Base-by-base conservation (phyloP, 2,797 vertebrate genomes). In the Sciaenops ocellatus region DNA sequence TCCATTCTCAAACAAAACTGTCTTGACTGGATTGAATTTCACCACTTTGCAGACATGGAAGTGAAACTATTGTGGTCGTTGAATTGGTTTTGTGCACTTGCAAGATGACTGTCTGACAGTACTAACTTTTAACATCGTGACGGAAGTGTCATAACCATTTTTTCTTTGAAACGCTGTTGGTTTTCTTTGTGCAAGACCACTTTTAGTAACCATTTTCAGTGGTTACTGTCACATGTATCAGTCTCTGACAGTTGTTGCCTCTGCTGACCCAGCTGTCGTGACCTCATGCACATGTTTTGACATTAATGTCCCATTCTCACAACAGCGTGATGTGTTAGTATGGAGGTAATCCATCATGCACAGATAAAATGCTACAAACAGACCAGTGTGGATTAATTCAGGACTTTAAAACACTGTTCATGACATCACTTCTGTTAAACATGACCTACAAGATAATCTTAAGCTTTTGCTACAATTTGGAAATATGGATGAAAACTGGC, bases 51-150 rank as follows among this genome's bases (percentile, higher is more conserved):
- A 85, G n/a, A 46, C 0, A 24, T 8, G n/a, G 44, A 85, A 73
- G 48, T 85, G 68, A 83, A 85, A 80, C 61, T 68, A 15, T 50
- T 80, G 59, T 44, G 70, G 61, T 84, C 72, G 7, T 6, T 55
- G 5, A 69, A 41, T 55, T 61, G 42, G 41, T 24, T 1, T 16
- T 52, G 0, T 75, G n/a, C 12, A 9, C 61, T 63, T 50, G 10
- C 34, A 34, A 34, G 28, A 38, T 67, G 24, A 72, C 3, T 55
- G 30, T 12, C 5, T 79, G 1, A 11, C 11, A 59, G 1, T 22
- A 34, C 7, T 20, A 10, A n/a, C 30, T 24, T 57, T 44, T 1
- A 26, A 22, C 52, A 1, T 24, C 18, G 17, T 60, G 20, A 22
- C 13, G 54, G 2, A 60, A 48, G 18, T 44, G 1, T 3, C 38